Base-by-base conservation (phyloP, 2,888 invertebrate genomes). In the Lasioglossum pauxillum region DNA sequence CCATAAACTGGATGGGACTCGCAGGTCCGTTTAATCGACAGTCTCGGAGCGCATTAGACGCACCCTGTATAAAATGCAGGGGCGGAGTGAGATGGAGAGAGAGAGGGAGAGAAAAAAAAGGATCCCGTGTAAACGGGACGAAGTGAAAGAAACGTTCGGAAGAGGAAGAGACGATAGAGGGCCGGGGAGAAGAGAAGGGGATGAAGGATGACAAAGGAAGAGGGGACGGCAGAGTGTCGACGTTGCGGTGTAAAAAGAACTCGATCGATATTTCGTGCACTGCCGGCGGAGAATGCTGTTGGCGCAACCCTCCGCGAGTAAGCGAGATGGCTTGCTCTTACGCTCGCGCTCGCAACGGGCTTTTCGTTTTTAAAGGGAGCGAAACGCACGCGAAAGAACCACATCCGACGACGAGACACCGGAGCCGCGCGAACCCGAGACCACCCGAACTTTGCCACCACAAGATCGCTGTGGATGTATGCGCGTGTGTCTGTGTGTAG, bases 221-320 rank as follows among this genome's bases (percentile, higher is more conserved):
- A 69, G 67, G 79, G 41, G 83, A 80, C 67, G 78, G 77, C 49
- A 67, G 84, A 79, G 87, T 85, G 88, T 89, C 87, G 89, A 82
- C 85, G 85, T 74, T 88, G 86, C 87, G 87, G 88, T 90, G 82
- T 90, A 82, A 90, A 84, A 91, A 90, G 88, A 89, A 86, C 89
- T 78, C 90, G 92, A 92, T 93, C 92, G 91, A 92, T 92, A 91
- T 92, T 90, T 90, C 89, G 86, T 81, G 83, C 89, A 84, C 82
- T 75, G 86, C 84, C 77, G 86, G 83, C 87, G 77, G 80, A 72
- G 84, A 84, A 83, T 88, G 82, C 85, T 76, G 80, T 64, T 71
- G 78, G 53, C 67, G 67, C 79, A 79, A 75, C 85, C 86, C 84
- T 83, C 79, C 31, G 78, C 72, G 73, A 57, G n/a, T 0, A n/a